phyloP scores from a whole-genome alignment of 2,888 invertebrate species.

The Microchrysa polita region DNA sequence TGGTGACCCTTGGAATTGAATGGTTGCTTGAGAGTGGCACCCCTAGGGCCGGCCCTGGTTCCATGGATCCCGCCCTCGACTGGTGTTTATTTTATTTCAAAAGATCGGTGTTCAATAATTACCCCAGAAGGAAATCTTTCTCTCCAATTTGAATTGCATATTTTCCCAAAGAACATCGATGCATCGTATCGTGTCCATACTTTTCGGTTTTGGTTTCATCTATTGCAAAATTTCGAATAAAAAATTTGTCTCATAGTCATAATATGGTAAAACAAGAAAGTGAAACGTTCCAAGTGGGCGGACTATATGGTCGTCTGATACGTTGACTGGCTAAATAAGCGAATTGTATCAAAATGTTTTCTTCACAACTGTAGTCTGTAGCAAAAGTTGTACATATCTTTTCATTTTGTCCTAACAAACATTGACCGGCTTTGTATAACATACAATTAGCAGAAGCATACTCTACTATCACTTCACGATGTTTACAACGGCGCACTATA shows the following conservation, averaged over 20 bases:
- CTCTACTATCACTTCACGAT: too few species aligned
- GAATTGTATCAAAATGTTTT: neutral
- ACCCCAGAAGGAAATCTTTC: too few species aligned
- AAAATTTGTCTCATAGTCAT: neutral
- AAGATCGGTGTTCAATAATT: too few species aligned
- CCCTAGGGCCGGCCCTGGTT: too few species aligned
- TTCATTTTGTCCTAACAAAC: neutral
- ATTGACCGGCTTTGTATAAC: neutral
- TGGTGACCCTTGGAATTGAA: too few species aligned
- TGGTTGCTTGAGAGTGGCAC: too few species aligned
- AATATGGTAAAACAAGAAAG: slow-evolving; percentile 34
- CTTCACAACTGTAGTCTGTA: too few species aligned
- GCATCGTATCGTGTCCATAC: neutral
- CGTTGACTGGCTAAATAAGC: neutral
- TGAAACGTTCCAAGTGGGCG: slow-evolving; percentile 30
- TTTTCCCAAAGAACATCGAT: neutral
- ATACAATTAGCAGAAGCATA: neutral
- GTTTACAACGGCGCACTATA: neutral
- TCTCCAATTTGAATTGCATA: too few species aligned
- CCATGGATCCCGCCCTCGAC: too few species aligned
- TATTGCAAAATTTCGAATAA: neutral
- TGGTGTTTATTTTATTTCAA: too few species aligned
- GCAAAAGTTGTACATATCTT: too few species aligned
- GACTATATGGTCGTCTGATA: neutral
- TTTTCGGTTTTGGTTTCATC: neutral